Conservation (phyloP, 2,113 vertebrate genomes). For the Entomyzon cyanotis region DNA sequence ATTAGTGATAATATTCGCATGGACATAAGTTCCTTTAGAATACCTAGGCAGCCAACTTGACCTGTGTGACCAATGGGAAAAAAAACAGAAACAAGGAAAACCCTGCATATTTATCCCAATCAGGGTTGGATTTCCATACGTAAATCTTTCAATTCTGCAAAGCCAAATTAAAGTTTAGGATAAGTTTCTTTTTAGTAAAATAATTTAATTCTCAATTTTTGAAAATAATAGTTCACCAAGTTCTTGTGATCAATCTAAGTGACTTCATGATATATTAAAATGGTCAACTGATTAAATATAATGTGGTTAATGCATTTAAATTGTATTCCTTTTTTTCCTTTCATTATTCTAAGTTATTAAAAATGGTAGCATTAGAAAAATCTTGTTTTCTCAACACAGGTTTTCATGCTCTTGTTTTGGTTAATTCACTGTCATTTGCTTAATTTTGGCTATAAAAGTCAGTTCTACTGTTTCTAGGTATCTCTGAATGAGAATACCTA, state of each 20-base stretch:
- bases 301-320: neutral
- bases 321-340: neutral
- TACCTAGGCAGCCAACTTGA: neutral
- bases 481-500: neutral
- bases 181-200: neutral
- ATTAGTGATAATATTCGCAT: neutral
- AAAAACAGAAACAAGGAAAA: neutral
- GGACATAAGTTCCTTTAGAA: neutral
- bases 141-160: neutral
- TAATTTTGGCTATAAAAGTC: neutral
- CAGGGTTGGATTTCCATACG: rapidly evolving
- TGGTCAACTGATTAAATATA: neutral
- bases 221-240: neutral
- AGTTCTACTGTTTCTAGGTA: neutral
- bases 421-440: neutral
- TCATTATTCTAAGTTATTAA: neutral
- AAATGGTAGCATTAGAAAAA: neutral
- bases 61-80: neutral
- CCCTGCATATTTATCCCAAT: rapidly evolving
- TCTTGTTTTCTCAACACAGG: neutral
- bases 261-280: neutral
- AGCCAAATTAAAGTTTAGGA: neutral
- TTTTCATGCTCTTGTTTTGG: neutral
- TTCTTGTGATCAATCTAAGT: neutral
- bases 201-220: neutral